Percentiles rank a stretch among this genome's conserved stretches.
phyloP scores from a whole-genome alignment of 23 tunicate species.

The Trididemnum miniatum region DNA sequence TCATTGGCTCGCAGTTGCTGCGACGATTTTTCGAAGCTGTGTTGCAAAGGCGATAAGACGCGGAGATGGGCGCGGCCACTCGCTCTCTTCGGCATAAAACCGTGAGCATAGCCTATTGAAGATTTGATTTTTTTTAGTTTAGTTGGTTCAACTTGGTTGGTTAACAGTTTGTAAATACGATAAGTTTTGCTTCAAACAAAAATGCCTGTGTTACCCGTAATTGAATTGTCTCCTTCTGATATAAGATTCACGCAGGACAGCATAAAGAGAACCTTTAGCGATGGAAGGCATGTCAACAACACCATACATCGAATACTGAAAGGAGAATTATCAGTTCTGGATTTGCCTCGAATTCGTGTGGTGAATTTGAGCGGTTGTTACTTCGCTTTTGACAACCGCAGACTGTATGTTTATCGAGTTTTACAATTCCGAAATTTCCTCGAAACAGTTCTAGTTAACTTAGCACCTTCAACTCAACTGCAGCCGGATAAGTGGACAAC shows the following conservation, averaged over 20 bases:
- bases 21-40: too few relatives aligned
- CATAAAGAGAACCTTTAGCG: conserved; percentile 5
- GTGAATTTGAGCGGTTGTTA: conserved; percentile 15
- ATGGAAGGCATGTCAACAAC: conserved; percentile 20
- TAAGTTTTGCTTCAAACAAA: too few relatives aligned
- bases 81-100: too few relatives aligned
- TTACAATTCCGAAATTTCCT: background rate
- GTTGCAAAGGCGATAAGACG: too few relatives aligned
- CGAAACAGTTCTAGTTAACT: background rate
- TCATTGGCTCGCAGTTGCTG: too few relatives aligned
- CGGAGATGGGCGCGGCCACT: too few relatives aligned
- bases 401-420: conserved; percentile 25
- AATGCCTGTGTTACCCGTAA: background rate
- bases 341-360: conserved; percentile 33
- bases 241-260: conserved; percentile 41
- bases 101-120: too few relatives aligned
- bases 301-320: background rate
- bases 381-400: conserved; percentile 45
- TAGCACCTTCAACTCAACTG: background rate
- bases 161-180: too few relatives aligned
- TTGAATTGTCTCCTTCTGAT: conserved; percentile 27
- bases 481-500: background rate
- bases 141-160: too few relatives aligned
- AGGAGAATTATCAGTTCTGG: background rate
- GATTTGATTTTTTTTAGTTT: too few relatives aligned